These are phyloP conservation scores for Hippoglossus hippoglossus DNA, from an alignment of 2,797 vertebrate species.

Conservation along the genomic window DNA sequence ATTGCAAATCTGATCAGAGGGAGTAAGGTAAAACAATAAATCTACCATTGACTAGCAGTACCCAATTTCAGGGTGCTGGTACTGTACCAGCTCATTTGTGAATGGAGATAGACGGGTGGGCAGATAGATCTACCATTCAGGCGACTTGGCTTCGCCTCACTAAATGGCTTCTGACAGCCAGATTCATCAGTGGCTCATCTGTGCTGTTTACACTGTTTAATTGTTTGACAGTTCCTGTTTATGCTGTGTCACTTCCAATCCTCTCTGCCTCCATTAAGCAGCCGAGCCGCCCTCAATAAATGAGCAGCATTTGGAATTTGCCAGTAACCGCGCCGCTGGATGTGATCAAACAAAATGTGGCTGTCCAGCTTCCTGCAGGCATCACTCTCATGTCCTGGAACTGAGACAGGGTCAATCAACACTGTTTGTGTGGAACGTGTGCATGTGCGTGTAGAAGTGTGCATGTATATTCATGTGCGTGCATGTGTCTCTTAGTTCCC, in stretches of 20 bases:
- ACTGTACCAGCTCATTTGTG: too few species aligned
- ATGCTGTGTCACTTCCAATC: constrained; percentile 84
- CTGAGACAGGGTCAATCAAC: constrained; percentile 68
- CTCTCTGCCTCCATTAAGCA: constrained; percentile 60
- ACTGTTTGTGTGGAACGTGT: constrained; percentile 34
- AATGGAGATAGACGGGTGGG: neutral
- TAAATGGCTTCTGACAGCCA: constrained; percentile 79
- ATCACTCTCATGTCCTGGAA: constrained; percentile 51
- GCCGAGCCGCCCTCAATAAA: constrained; percentile 58
- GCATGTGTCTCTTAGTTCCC: constrained; percentile 20
- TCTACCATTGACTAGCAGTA: too few species aligned
- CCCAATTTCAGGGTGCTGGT: too few species aligned
- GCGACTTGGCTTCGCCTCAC: constrained; percentile 43
- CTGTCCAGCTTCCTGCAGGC: constrained; percentile 60
- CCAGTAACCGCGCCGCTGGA: constrained; percentile 49
- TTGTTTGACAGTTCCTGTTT: constrained; percentile 85
- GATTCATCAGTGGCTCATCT: constrained; percentile 83
- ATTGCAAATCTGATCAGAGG: too few species aligned
- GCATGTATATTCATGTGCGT: too few species aligned
- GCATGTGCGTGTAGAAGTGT: neutral
- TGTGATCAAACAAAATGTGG: constrained; percentile 60
- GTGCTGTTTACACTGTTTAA: constrained; percentile 82
- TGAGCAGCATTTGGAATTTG: constrained; percentile 59
- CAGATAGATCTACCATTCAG: constrained; percentile 61
- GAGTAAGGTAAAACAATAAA: too few species aligned